Conservation (phyloP, 2,113 vertebrate species). For the Osmerus mordax region DNA sequence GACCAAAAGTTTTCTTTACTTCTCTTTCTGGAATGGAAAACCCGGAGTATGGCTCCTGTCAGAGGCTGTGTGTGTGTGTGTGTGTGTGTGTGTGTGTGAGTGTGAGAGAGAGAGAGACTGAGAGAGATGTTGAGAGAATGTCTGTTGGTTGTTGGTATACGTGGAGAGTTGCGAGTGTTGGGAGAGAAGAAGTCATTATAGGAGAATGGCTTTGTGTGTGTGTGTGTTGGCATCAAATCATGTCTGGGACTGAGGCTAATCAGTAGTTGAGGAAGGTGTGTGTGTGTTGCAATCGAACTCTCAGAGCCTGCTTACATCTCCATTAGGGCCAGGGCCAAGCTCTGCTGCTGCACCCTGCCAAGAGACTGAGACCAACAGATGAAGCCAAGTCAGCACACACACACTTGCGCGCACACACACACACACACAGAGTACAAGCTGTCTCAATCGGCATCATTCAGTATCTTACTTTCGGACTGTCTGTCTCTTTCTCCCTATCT, state of each 20-base stretch:
- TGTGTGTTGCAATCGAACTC: conserved; percentile 37
- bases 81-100: neutral
- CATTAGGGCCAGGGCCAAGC: conserved; percentile 58
- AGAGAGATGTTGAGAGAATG: too few relatives aligned
- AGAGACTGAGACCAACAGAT: conserved; percentile 46
- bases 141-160: too few relatives aligned
- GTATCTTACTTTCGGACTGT: conserved; percentile 40
- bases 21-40: too few relatives aligned
- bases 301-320: conserved; percentile 51
- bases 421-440: conserved; percentile 28
- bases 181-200: conserved; percentile 27
- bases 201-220: conserved; percentile 13
- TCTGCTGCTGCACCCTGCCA: conserved; percentile 52
- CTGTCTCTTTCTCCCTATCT: neutral
- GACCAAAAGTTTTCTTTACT: too few relatives aligned
- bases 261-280: conserved; percentile 20
- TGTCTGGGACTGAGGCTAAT: neutral
- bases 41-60: neutral
- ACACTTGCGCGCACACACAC: conserved; percentile 5
- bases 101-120: neutral
- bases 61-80: neutral
- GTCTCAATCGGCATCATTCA: conserved; percentile 35
- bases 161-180: conserved; percentile 25
- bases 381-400: conserved; percentile 33
- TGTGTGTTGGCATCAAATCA: neutral